phyloP scores from a whole-genome alignment of 92 coral and sea anemone genomes.

The Umimayanthus kanabou region DNA sequence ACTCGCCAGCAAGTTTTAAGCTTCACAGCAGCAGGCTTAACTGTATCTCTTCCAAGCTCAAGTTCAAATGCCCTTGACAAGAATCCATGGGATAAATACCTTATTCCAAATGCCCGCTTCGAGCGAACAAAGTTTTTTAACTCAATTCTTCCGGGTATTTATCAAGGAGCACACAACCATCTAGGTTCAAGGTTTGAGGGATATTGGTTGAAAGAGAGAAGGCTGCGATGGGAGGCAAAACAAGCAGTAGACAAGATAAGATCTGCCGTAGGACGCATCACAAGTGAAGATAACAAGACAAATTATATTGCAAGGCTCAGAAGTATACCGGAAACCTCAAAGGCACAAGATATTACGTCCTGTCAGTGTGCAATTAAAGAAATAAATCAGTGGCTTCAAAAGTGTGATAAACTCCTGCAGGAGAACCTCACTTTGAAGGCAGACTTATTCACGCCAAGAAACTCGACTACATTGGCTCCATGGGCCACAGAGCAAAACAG shows the following conservation, averaged over 20 bases:
- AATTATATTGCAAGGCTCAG: conserved; percentile 34
- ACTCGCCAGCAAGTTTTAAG: too few species aligned
- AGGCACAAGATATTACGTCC: conserved; percentile 38
- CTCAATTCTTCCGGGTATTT: conserved; percentile 33
- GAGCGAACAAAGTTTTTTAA: conserved; percentile 44
- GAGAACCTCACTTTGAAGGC: too few species aligned
- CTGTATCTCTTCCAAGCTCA: background rate
- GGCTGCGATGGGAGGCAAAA: conserved; percentile 40
- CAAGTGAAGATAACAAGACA: conserved; percentile 17
- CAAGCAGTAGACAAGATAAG: conserved; percentile 36
- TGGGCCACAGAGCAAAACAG: conserved; percentile 40
- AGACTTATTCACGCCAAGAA: too few species aligned
- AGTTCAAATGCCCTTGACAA: background rate
- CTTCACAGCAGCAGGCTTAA: too few species aligned
- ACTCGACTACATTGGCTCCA: background rate
- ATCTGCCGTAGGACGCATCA: conserved; percentile 20
- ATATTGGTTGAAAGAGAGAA: conserved; percentile 45
- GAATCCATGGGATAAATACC: conserved; percentile 39
- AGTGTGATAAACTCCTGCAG: background rate
- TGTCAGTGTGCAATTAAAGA: conserved; percentile 36
- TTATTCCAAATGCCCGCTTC: conserved; percentile 47
- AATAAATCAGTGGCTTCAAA: background rate
- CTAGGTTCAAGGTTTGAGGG: conserved; percentile 31
- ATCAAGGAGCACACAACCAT: conserved; percentile 38
- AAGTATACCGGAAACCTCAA: conserved; percentile 22